phyloP scores from a whole-genome alignment of 2,888 invertebrate species.

The Galerucella calmariensis region DNA sequence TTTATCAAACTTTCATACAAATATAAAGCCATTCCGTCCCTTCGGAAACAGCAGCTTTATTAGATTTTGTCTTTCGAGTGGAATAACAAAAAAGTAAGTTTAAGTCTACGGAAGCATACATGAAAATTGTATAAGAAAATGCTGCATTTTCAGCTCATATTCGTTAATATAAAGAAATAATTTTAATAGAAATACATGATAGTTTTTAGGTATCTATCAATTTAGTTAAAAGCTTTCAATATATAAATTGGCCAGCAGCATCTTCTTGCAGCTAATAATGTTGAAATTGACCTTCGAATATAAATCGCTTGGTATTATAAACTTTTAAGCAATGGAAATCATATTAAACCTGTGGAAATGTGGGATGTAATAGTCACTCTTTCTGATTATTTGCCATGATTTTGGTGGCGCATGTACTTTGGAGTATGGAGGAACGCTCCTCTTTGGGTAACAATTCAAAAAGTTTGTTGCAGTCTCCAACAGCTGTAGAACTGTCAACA shows the following conservation, averaged over 20 bases:
- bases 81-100: neutral
- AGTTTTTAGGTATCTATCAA: neutral
- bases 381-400: constrained; percentile 52
- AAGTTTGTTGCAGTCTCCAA: constrained; percentile 51
- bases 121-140: neutral
- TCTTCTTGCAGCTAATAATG: constrained; percentile 15
- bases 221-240: neutral
- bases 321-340: constrained; percentile 40
- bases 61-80: neutral
- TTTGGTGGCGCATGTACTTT: constrained; percentile 50
- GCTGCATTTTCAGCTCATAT: no score
- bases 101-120: neutral
- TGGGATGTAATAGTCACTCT: constrained; percentile 53
- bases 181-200: neutral
- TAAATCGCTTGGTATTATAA: constrained; percentile 34
- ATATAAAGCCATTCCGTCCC: neutral
- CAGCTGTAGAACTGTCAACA: constrained; percentile 51
- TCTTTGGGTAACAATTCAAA: constrained; percentile 48
- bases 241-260: neutral
- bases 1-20: neutral
- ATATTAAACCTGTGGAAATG: constrained; percentile 44
- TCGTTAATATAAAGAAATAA: neutral
- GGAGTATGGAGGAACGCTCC: constrained; percentile 39
- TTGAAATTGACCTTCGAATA: constrained; percentile 15
- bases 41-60: neutral